Percentiles rank a stretch among this genome's conserved stretches.
Conservation (phyloP, 2,113 vertebrate genomes). For the Synodontis membranacea region DNA sequence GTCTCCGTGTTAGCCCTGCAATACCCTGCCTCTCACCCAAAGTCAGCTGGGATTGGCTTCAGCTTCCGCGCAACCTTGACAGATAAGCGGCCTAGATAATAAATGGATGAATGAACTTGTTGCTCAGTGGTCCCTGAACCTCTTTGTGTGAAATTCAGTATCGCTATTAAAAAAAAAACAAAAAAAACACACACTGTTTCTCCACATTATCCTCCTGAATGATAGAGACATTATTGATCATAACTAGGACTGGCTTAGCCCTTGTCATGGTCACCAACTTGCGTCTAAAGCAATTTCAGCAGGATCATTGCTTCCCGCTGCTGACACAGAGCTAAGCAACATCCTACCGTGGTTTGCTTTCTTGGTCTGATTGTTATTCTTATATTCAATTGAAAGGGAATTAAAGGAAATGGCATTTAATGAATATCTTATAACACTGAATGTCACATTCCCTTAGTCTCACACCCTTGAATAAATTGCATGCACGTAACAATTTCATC, state of each 20-base stretch:
- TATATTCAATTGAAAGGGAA: constrained; percentile 76
- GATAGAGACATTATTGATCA: constrained; percentile 74
- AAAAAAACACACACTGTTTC: constrained; percentile 5
- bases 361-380: constrained; percentile 61
- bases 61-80: too few species aligned
- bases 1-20: too few species aligned
- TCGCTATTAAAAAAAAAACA: neutral
- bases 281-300: constrained; percentile 73
- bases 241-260: constrained; percentile 65
- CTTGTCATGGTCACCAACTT: constrained; percentile 70
- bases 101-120: too few species aligned
- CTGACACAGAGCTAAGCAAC: constrained; percentile 68
- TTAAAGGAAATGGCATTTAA: constrained; percentile 77
- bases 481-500: constrained; percentile 70
- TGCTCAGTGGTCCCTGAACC: constrained; percentile 20
- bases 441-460: constrained; percentile 74
- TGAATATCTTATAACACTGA: constrained; percentile 76
- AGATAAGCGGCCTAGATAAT: too few species aligned
- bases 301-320: constrained; percentile 71
- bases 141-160: constrained; percentile 22
- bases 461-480: constrained; percentile 76
- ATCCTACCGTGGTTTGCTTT: constrained; percentile 61
- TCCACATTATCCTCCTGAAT: constrained; percentile 35
- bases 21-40: too few species aligned
- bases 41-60: too few species aligned